These are phyloP conservation scores for Lepidurus arcticus DNA, from an alignment of 1,140 invertebrate genomes.

Conservation along the genomic window DNA sequence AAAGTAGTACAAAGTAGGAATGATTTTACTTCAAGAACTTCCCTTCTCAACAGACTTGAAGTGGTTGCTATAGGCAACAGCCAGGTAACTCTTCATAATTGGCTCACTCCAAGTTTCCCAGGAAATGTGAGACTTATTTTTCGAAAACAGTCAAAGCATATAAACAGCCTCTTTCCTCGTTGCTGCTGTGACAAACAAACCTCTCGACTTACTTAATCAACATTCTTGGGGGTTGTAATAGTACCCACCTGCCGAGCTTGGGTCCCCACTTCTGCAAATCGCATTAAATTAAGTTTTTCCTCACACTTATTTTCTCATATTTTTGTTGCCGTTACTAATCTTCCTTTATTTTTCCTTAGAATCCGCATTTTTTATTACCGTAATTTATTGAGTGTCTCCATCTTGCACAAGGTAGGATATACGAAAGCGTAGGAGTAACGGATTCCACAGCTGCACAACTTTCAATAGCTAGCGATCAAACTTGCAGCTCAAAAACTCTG, in stretches of 20 bases:
- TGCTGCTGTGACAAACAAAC: not conserved
- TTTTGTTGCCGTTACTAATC: not conserved
- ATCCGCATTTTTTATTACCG: not conserved
- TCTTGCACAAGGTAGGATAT: not conserved
- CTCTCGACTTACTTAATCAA: not conserved
- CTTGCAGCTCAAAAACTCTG: not conserved
- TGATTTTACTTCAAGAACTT: constrained; percentile 5
- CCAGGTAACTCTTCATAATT: constrained; percentile 19
- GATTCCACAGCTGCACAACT: not conserved
- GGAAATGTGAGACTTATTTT: not conserved
- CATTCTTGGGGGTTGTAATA: not conserved
- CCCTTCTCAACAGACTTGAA: not conserved
- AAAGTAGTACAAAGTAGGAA: not conserved
- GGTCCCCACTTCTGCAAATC: no score
- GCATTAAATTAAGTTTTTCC: no score
- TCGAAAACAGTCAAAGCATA: not conserved
- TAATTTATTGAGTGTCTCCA: not conserved
- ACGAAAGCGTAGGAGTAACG: not conserved
- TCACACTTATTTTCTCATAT: not conserved
- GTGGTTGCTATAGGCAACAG: constrained; percentile 6
- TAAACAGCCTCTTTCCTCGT: not conserved
- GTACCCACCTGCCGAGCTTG: no score
- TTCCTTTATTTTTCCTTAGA: not conserved
- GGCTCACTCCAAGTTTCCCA: not conserved
- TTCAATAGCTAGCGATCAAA: not conserved